Conservation (phyloP, 2,113 vertebrate species). For the Bagarius yarrelli region DNA sequence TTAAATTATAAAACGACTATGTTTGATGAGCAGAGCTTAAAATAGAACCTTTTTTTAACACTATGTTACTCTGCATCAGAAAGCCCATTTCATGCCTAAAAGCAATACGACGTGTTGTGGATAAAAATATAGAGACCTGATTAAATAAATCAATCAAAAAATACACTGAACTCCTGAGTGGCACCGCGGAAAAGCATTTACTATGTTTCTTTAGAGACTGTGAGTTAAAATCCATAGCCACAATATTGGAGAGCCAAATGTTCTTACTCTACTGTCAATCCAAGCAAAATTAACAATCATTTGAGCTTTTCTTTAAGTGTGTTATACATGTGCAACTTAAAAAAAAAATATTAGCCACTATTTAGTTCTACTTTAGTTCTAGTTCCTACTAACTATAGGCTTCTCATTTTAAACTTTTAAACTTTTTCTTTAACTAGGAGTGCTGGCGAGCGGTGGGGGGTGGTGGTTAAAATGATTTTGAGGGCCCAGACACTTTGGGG, state of each 20-base stretch:
- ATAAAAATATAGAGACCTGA: background rate
- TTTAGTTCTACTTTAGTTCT: background rate
- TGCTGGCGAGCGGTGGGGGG: too few relatives aligned
- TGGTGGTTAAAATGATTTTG: too few relatives aligned
- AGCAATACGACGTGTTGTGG: background rate
- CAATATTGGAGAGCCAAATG: background rate
- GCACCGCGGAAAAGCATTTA: background rate
- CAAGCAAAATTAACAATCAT: background rate
- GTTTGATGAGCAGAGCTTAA: background rate
- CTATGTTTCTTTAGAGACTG: too few relatives aligned
- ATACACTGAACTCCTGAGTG: background rate
- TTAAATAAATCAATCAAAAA: background rate
- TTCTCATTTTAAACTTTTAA: background rate
- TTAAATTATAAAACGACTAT: background rate
- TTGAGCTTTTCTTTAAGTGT: background rate
- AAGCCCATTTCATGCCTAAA: background rate
- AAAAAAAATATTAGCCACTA: background rate
- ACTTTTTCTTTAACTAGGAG: background rate
- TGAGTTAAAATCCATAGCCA: background rate
- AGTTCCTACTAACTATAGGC: background rate
- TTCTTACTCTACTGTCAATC: background rate
- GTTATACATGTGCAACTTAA: background rate
- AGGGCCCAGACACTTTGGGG: too few relatives aligned
- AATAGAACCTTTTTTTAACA: background rate
- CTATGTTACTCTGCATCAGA: background rate